Base-by-base conservation (phyloP, 2,113 vertebrate species). In the Eudyptes chrysolophus region DNA sequence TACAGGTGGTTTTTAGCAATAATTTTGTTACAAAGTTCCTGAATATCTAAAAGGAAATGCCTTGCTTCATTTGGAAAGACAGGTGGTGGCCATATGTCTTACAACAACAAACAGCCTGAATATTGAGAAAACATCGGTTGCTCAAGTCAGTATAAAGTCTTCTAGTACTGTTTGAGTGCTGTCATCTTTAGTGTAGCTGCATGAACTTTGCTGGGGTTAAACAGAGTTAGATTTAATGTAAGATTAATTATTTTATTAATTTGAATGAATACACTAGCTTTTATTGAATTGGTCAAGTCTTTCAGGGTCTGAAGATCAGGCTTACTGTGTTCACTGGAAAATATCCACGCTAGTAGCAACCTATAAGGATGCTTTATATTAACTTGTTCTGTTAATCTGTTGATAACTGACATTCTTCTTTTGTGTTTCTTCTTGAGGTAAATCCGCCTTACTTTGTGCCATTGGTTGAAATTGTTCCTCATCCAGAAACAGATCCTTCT, bases 381-480 rank as follows among this genome's bases (percentile, higher is more conserved):
- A 52, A 36, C 48, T 81, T 57, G 15, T 71, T 71, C 40, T 71
- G 6, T 70, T 71, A 49, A 30, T 22, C 38, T 70, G 29, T 84
- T 89, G 29, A 32, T 80, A 42, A 25, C 7, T 96, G 18, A 84
- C 55, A 3, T 77, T 74, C 26, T 92, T 84, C 40, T 91, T 62
- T 60, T 95, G 40, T 81, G 40, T 64, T 87, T 84, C 19, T 89
- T 88, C 26, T 71, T 54, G 84, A 99, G 99, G 99, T 99, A 69
- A 99, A 99, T 93, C 99, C 99, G 6, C 99, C 99, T 7, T 99
- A 99, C 92, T 98, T 98, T 32, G 98, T 99, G 29, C 99, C 99
- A 0, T 96, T 99, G 98, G 99, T 99, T 92, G 99, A 99, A 98
- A 98, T 99, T 97, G 99, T 99, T 64, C 99, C 99, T 86, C 99